Evolutionary conservation across 2,888 invertebrate genomes (phyloP).

Genomic region (Drosophila kuntzei): DNA sequence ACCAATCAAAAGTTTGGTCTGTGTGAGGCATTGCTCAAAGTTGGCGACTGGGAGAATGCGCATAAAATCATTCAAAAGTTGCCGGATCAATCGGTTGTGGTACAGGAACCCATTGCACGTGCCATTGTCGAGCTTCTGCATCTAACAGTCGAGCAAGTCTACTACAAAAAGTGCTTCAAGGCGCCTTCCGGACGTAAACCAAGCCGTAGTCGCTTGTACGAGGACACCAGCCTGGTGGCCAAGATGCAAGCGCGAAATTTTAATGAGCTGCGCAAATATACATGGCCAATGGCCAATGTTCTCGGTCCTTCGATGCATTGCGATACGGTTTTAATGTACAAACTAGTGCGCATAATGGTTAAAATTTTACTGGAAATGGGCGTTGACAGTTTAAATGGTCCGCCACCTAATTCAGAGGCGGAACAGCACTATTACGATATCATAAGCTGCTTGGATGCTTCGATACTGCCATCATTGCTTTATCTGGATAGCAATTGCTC

Average conservation of each 20-base stretch:
- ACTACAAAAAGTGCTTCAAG: constrained; percentile 90
- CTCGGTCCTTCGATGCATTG: constrained; percentile 95
- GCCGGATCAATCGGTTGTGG: constrained; percentile 92
- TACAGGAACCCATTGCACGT: constrained; percentile 91
- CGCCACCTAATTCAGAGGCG: constrained; percentile 76
- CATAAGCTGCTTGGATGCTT: constrained; percentile 93
- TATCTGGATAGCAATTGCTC: constrained; percentile 97
- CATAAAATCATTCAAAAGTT: constrained; percentile 91
- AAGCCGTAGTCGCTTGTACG: constrained; percentile 85
- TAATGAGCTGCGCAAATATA: constrained; percentile 90
- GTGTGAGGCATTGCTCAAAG: constrained; percentile 93
- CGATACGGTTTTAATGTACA: constrained; percentile 96
- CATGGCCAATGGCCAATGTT: constrained; percentile 93
- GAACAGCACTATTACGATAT: constrained; percentile 92
- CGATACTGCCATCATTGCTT: constrained; percentile 95
- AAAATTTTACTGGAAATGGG: constrained; percentile 84
- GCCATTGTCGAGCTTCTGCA: constrained; percentile 93
- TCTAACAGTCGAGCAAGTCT: constrained; percentile 94
- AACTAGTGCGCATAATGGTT: constrained; percentile 88
- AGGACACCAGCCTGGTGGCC: constrained; percentile 75
- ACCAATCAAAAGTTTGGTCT: constrained; percentile 97
- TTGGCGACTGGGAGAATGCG: constrained; percentile 96
- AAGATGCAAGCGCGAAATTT: constrained; percentile 88
- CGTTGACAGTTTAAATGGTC: constrained; percentile 84
- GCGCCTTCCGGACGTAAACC: constrained; percentile 88